Base-by-base conservation (phyloP, 2,888 invertebrate species). In the Sinodicranocentrus sp. region DNA sequence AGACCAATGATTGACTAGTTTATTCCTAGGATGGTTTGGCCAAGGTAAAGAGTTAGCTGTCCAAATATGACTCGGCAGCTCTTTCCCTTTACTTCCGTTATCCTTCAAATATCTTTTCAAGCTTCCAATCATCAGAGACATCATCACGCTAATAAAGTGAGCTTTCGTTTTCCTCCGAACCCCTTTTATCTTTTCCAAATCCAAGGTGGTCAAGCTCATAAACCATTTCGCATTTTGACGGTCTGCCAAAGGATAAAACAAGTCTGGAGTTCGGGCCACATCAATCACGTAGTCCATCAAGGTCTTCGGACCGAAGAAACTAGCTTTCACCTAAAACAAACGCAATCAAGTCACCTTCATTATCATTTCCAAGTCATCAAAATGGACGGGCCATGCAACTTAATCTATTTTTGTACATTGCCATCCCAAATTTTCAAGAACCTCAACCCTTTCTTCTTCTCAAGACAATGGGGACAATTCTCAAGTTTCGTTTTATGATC, bases 81-180 rank as follows among this genome's bases (percentile, higher is more conserved):
- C 52, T 23, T 75, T 71, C 5, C 23, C 17, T 17, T 61, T 44
- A 3, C 8, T 44, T 21, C 17, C 2, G 25, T 61, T 77, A 23
- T 86, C 86, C 19, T 17, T 2, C 6, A 85, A 25, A 43, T 85
- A 85, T 15, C 85, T 44, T 33, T 82, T 26, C 26, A 86, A 43
- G 8, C 85, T 85, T 15, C 86, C 86, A 17, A 84, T 82, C 43
- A 72, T 85, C 15, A 86, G 33, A 1, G 82, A 52, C 86, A 86
- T 86, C 84, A 85, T 85, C 2, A 86, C 72, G n/a, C 82, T 82
- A 10, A 78, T 83, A 65, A 86, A 86, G 57, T 85, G 86, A 2
- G 86, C 52, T n/a, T 85, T 84, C 15, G 85, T 86, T 19, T 79
- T 44, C 13, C 86, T 68, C 15, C 86, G 67, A 5, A 86, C 78